Evolutionary conservation across 2,888 invertebrate genomes (phyloP), one percentile per base, ranked within the genome.

Genomic region (Troides oblongomaculatus): DNA sequence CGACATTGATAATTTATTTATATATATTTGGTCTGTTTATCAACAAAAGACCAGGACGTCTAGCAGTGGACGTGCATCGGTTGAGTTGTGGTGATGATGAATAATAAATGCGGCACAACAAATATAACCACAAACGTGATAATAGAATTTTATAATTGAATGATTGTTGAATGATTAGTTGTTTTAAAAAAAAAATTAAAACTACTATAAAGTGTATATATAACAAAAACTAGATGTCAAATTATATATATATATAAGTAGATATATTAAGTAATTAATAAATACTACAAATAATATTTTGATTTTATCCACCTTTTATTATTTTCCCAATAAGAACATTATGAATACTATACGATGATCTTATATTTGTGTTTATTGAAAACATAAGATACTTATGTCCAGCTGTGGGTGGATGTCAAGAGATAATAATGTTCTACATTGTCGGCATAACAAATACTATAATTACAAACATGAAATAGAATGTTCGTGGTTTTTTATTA

Each of bases 71-170:
- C 12, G 8, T 46, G 14, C 46, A 46, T 46, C 12, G 12, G 46
- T 46, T 46, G 14, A 12, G 46, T 14, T 46, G 18, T 61, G 61
- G 21, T 61, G 53, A 46, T 46, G 14, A 50, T 69, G 39, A 64
- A 69, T 60, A 69, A 59, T 62, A 50, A 30, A 30, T 30, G 64
- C 23, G 50, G 17, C n/a, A n/a, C 59, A 18, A 61, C 23, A 50
- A 63, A 63, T 64, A 50, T 50, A 64, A 64, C 64, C 64, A 64
- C 60, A 68, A 64, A 64, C 53, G 30, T 53, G 62, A n/a, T 53
- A 46, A 46, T 2, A 46, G 4, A 36, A 30, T 25, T 67, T 62
- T 67, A 62, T 57, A 62, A 64, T 36, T 53, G 1, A 21, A 36
- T 64, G 63, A 30, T 36, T 64, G 63, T 56, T 21, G 21, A 21